Percentiles rank a stretch among this genome's conserved stretches.
These are phyloP conservation scores for Brachionus koreanus DNA, from an alignment of 1,140 invertebrate genomes.

Conservation along the genomic window DNA sequence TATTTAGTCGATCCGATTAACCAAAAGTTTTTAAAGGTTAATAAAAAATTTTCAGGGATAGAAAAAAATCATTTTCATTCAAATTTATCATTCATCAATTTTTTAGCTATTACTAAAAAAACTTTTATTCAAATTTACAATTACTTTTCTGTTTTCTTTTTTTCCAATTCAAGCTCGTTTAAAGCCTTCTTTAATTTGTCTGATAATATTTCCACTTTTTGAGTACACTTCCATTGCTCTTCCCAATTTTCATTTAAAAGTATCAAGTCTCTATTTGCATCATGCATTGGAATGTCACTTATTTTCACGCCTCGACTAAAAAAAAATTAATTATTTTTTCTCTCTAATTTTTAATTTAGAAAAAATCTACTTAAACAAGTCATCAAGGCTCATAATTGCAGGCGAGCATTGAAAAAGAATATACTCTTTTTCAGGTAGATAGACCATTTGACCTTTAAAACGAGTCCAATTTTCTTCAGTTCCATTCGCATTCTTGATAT, in stretches of 20 bases:
- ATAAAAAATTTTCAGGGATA: too few relatives aligned
- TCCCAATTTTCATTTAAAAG: slow-evolving; percentile 95
- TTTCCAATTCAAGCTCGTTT: slow-evolving; percentile 86
- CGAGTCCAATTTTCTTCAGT: slow-evolving; percentile 50
- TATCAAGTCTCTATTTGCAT: slow-evolving; percentile 90
- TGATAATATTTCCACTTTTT: slow-evolving; percentile 88
- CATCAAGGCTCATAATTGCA: slow-evolving; percentile 87
- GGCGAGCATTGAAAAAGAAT: slow-evolving; percentile 90
- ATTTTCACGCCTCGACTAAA: slow-evolving; percentile 80
- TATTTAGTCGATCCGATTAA: too few relatives aligned
- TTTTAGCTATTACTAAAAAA: too few relatives aligned
- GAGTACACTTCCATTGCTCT: slow-evolving; percentile 91
- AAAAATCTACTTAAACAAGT: slow-evolving; percentile 70
- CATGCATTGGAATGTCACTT: slow-evolving; percentile 90
- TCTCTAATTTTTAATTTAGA: not conserved
- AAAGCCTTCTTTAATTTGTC: slow-evolving; percentile 93
- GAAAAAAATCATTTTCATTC: too few relatives aligned
- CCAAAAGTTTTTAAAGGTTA: too few relatives aligned
- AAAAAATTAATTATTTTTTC: not conserved
- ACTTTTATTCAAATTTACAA: slow-evolving; percentile 45
- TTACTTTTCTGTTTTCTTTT: slow-evolving; percentile 91
- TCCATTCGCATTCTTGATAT: slow-evolving; percentile 35
- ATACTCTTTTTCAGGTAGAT: slow-evolving; percentile 79
- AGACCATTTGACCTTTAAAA: slow-evolving; percentile 88
- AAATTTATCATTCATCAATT: too few relatives aligned